Evolutionary conservation across 2,888 invertebrate genomes (phyloP).

Genomic region (Thelaira solivaga): DNA sequence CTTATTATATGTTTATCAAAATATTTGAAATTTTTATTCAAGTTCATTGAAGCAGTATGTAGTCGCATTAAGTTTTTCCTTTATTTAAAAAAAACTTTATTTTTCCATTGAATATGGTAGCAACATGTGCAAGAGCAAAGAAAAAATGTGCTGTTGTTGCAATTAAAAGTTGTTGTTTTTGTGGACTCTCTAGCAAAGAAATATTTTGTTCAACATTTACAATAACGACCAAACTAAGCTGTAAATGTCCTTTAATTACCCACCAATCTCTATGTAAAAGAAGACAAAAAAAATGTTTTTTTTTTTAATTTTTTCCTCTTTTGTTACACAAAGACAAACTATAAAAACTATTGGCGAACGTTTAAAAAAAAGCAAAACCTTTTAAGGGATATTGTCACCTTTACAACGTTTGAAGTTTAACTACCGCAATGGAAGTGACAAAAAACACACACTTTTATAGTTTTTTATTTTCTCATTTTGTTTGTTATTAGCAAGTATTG

Average conservation of each 20-base stretch:
- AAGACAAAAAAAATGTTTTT: slow-evolving; percentile 24
- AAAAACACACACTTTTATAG: slow-evolving; percentile 7
- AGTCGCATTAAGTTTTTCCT: too few relatives aligned
- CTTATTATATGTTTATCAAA: too few relatives aligned
- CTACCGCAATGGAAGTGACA: slow-evolving; percentile 31
- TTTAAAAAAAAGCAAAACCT: slow-evolving; percentile 20
- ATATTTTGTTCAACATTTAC: not conserved
- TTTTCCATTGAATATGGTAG: too few relatives aligned
- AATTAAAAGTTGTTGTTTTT: not conserved
- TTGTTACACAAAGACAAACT: slow-evolving; percentile 31
- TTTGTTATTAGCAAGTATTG: slow-evolving; percentile 54
- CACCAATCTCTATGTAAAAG: slow-evolving; percentile 3
- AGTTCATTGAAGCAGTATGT: too few relatives aligned
- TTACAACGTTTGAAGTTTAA: slow-evolving; percentile 48
- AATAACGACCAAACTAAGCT: slow-evolving; percentile 17
- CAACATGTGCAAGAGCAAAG: too few relatives aligned
- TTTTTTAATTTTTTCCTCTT: slow-evolving; percentile 17
- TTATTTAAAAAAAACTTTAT: too few relatives aligned
- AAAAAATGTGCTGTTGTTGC: too few relatives aligned
- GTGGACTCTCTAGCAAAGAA: not conserved
- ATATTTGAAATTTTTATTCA: too few relatives aligned
- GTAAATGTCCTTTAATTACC: slow-evolving; percentile 51
- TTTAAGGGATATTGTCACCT: slow-evolving; percentile 58
- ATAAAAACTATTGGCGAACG: slow-evolving; percentile 26
- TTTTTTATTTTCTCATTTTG: slow-evolving; percentile 2